Conservation (phyloP, 1,140 invertebrate genomes). For the Charaxes varanes region DNA sequence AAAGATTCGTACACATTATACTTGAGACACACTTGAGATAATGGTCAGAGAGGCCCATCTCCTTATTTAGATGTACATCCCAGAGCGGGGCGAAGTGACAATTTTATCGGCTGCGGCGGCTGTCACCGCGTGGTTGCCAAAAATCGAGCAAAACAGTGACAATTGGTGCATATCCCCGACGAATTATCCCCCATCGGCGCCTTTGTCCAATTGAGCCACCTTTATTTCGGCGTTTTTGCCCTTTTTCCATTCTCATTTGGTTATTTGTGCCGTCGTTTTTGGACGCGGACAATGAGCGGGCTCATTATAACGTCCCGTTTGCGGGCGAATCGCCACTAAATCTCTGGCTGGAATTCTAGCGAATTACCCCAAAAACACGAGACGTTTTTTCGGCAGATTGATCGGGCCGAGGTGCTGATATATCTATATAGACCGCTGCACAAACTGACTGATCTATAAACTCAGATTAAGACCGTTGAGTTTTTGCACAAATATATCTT, state of each 20-base stretch:
- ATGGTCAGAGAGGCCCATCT: too few species aligned
- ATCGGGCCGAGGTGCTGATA: too few species aligned
- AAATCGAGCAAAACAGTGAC: constrained; percentile 64
- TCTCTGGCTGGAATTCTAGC: constrained; percentile 69
- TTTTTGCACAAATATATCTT: too few species aligned
- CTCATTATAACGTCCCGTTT: constrained; percentile 63
- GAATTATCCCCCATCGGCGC: constrained; percentile 70
- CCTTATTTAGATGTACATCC: constrained; percentile 7
- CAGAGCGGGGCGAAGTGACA: constrained; percentile 30
- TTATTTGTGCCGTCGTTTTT: constrained; percentile 70
- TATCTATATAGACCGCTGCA: too few species aligned
- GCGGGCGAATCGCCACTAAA: constrained; percentile 62
- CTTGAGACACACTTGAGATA: too few species aligned
- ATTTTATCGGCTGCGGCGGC: constrained; percentile 36
- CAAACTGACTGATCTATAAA: too few species aligned
- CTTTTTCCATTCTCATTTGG: constrained; percentile 71
- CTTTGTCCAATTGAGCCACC: constrained; percentile 69
- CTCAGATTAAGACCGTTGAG: too few species aligned
- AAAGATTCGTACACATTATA: too few species aligned
- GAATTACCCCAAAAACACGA: constrained; percentile 58
- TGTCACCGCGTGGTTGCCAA: constrained; percentile 34
- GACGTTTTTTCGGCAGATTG: constrained; percentile 65
- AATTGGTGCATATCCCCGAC: constrained; percentile 70
- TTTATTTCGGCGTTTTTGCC: constrained; percentile 68
- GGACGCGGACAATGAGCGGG: constrained; percentile 59